Conservation (phyloP, 2,888 invertebrate genomes). For the Galerucella pusilla region DNA sequence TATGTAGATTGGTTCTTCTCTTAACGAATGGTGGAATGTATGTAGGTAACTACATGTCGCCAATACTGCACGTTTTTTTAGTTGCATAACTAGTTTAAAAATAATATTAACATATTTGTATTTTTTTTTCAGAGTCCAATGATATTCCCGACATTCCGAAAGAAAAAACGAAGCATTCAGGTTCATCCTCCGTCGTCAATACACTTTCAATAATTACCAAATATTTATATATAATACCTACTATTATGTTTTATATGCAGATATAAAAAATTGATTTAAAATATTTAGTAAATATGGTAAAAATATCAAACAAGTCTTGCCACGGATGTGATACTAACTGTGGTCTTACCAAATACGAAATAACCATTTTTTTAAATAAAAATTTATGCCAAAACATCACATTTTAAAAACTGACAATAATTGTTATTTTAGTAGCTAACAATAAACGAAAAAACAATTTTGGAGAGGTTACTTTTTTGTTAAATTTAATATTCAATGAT, state of each 20-base stretch:
- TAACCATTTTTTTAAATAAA: conserved; percentile 22
- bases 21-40: not conserved
- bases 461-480: not conserved
- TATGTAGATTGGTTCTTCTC: not conserved
- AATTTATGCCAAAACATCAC: conserved; percentile 33
- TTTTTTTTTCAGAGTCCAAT: conserved; percentile 47
- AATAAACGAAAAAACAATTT: not conserved
- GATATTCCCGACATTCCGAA: conserved; percentile 44
- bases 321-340: conserved; percentile 21
- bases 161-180: conserved; percentile 33
- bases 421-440: not conserved
- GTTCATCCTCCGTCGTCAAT: conserved; percentile 8
- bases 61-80: not conserved
- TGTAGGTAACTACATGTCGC: conserved; percentile 1
- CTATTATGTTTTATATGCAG: conserved; percentile 15
- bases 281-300: conserved; percentile 27
- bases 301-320: conserved; percentile 37
- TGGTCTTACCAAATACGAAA: conserved; percentile 15
- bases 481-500: not conserved
- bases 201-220: conserved; percentile 1
- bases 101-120: conserved; percentile 14
- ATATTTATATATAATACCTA: conserved; percentile 31
- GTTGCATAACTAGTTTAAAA: not conserved
- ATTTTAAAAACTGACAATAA: conserved; percentile 4
- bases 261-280: conserved; percentile 27